Conservation (phyloP, 2,113 vertebrate genomes). For the Bungarus multicinctus region DNA sequence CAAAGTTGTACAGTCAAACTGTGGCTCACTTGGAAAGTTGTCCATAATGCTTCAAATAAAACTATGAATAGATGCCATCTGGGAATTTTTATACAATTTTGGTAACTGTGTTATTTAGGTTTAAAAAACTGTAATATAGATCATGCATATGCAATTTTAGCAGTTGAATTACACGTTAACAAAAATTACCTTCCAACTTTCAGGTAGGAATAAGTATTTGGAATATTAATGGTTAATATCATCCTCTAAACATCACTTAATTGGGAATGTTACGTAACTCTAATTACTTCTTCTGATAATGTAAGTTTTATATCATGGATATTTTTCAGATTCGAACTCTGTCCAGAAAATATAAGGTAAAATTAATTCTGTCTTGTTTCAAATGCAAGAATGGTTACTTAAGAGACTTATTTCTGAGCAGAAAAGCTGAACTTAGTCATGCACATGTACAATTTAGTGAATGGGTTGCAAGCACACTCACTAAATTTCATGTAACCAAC, state of each 20-base stretch:
- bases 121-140: conserved; percentile 55
- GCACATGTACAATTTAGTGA: neutral
- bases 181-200: neutral
- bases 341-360: neutral
- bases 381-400: neutral
- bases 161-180: neutral
- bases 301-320: neutral
- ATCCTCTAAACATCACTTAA: neutral
- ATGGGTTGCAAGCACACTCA: neutral
- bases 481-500: neutral
- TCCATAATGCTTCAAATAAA: conserved; percentile 35
- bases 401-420: neutral
- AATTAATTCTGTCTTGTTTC: neutral
- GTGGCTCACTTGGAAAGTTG: conserved; percentile 17
- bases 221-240: neutral
- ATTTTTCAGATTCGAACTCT: neutral
- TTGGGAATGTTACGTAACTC: neutral
- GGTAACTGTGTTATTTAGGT: conserved; percentile 53
- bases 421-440: neutral
- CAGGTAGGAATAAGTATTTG: neutral
- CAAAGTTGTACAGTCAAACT: conserved; percentile 24
- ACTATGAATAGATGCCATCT: conserved; percentile 34
- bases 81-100: conserved; percentile 54
- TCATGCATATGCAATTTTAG: conserved; percentile 16
- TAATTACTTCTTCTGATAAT: neutral